Base-by-base conservation (phyloP, 2,888 invertebrate species). In the Dione vanillae region DNA sequence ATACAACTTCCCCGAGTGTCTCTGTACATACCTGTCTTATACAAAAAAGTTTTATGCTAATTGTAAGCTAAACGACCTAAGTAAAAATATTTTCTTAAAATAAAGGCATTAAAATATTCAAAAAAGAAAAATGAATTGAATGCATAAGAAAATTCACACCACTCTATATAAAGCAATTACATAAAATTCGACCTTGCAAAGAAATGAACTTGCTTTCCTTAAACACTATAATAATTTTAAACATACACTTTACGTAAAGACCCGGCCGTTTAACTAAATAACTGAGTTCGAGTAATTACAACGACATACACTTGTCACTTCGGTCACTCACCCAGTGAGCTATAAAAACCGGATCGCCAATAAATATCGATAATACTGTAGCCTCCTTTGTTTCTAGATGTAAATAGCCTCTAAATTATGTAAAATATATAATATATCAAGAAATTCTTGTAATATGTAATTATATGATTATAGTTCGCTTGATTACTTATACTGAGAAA, bases 241-340 rank as follows among this genome's bases (percentile, higher is more conserved):
- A 37, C 41, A 52, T 43, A 51, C 56, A 40, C 27, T 49, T 43
- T 56, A 65, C 11, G 16, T 62, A 68, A 45, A 59, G 37, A 56
- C 43, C 68, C 62, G 41, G 75, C 70, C 74, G 68, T 74, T 73
- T 73, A 66, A 70, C 69, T 73, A 72, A 76, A 77, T 74, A 75
- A 67, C 77, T 71, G 64, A 76, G 74, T 78, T 76, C 69, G 37
- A 72, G 72, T 76, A 75, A 74, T 69, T 64, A 69, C 76, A 51
- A 67, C 72, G 27, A 65, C 43, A 56, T 49, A 62, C 58, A 67
- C 75, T 62, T 74, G 75, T 74, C 73, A 76, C 71, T 67, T 56
- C 72, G 77, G 73, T 77, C 74, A 77, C 67, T 69, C 73, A 76
- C 74, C 75, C 65, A 73, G 40, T 51, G 72, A 75, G 73, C 76